These are phyloP conservation scores for Peromyscus melanophrys DNA, from an alignment of 2,797 vertebrate genomes.

Conservation along the genomic window DNA sequence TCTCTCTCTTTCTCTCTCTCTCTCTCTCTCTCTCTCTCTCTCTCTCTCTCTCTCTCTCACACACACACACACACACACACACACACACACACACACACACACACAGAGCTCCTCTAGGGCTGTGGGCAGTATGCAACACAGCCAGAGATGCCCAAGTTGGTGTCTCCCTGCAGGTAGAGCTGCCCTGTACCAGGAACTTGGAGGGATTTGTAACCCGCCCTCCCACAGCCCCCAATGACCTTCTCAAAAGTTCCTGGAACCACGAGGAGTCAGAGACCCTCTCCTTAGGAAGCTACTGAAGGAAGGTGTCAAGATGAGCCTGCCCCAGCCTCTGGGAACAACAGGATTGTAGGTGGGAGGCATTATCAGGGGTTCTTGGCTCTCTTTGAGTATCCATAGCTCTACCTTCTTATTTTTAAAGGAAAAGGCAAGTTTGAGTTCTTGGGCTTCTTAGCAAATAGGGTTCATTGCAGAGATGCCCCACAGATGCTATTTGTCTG, in stretches of 20 bases:
- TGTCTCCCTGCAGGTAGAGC: not conserved
- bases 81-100: not conserved
- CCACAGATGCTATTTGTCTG: not conserved
- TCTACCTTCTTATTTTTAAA: not conserved
- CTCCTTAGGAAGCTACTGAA: not conserved
- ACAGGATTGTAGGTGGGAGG: fast-evolving
- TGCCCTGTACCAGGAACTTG: not conserved
- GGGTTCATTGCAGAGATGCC: not conserved
- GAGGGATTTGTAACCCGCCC: not conserved
- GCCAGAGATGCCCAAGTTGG: not conserved
- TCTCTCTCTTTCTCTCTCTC: not conserved
- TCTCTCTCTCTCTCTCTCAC: not conserved
- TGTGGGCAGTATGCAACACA: fast-evolving
- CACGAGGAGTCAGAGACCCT: not conserved
- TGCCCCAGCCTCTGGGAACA: not conserved
- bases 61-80: not conserved
- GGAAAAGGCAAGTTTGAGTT: not conserved
- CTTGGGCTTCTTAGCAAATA: not conserved
- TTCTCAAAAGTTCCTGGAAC: not conserved
- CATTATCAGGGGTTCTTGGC: not conserved
- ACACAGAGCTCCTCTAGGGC: not conserved
- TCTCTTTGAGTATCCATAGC: not conserved
- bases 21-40: not conserved
- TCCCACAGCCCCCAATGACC: not conserved
- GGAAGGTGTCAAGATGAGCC: not conserved